A percentile compares a stretch with the other conserved stretches of the same genome.
These are phyloP conservation scores for Mimas tiliae DNA, from an alignment of 2,888 invertebrate species.

Conservation along the genomic window DNA sequence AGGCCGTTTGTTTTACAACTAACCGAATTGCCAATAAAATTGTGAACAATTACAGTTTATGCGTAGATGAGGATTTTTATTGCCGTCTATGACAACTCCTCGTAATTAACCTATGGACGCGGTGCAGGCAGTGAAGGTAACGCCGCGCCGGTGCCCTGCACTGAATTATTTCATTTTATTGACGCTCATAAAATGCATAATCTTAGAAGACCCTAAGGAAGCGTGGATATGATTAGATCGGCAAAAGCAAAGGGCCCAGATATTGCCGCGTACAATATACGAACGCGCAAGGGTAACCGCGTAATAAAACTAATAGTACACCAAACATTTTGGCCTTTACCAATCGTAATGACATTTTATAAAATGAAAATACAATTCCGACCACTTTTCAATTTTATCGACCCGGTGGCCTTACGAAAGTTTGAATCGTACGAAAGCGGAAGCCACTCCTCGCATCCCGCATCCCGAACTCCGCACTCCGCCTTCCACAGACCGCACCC, in stretches of 20 bases:
- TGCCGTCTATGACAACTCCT: slow-evolving; percentile 54
- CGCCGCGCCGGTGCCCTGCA: neutral
- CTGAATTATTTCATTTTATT: slow-evolving; percentile 43
- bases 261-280: slow-evolving; percentile 50
- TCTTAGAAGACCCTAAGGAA: slow-evolving; percentile 38
- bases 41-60: slow-evolving; percentile 71
- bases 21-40: slow-evolving; percentile 74
- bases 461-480: slow-evolving; percentile 36
- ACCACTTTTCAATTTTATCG: slow-evolving; percentile 76
- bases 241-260: slow-evolving; percentile 51
- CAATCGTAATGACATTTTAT: slow-evolving; percentile 63
- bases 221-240: slow-evolving; percentile 39
- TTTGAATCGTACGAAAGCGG: slow-evolving; percentile 72
- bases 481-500: slow-evolving; percentile 38
- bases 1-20: slow-evolving; percentile 73
- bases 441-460: slow-evolving; percentile 58
- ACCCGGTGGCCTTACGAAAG: slow-evolving; percentile 76
- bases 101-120: slow-evolving; percentile 67
- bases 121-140: slow-evolving; percentile 74
- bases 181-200: slow-evolving; percentile 40
- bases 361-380: slow-evolving; percentile 68
- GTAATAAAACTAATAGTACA: slow-evolving; percentile 77
- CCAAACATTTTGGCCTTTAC: slow-evolving; percentile 70
- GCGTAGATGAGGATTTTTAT: slow-evolving; percentile 65
- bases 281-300: slow-evolving; percentile 75